phyloP scores from a whole-genome alignment of 2,888 invertebrate genomes.

The Pachliopta kotzebuea region DNA sequence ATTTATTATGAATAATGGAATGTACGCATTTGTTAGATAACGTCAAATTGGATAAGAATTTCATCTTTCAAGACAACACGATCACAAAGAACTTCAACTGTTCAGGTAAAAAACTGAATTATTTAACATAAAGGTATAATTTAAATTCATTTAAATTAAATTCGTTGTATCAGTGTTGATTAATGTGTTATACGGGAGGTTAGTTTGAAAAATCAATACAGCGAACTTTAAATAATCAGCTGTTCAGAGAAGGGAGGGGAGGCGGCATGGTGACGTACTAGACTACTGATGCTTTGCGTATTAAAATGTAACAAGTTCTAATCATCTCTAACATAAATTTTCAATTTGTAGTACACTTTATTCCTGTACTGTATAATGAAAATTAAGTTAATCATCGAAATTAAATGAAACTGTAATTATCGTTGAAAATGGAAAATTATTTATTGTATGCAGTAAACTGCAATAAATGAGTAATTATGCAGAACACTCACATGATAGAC shows the following conservation, averaged over 20 bases:
- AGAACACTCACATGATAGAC: conserved; percentile 35
- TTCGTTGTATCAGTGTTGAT: conserved; percentile 35
- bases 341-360: neutral
- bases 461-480: conserved; percentile 44
- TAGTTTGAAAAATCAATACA: conserved; percentile 78
- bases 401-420: conserved; percentile 12
- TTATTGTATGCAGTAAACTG: conserved; percentile 8
- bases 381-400: neutral
- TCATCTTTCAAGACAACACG: conserved; percentile 70
- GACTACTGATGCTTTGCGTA: conserved; percentile 53
- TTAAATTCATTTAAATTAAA: conserved; percentile 20
- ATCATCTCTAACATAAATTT: conserved; percentile 5
- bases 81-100: conserved; percentile 83
- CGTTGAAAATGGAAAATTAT: neutral
- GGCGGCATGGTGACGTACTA: conserved; percentile 54
- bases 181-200: conserved; percentile 54
- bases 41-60: conserved; percentile 79
- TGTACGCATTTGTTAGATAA: conserved; percentile 85
- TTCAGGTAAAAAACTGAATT: conserved; percentile 77
- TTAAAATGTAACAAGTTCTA: conserved; percentile 31
- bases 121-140: conserved; percentile 38
- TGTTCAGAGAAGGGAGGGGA: conserved; percentile 65
- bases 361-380: neutral
- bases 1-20: conserved; percentile 81
- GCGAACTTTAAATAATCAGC: conserved; percentile 75